Conservation (phyloP, 2,797 vertebrate species). For the Clarias laeviceps region DNA sequence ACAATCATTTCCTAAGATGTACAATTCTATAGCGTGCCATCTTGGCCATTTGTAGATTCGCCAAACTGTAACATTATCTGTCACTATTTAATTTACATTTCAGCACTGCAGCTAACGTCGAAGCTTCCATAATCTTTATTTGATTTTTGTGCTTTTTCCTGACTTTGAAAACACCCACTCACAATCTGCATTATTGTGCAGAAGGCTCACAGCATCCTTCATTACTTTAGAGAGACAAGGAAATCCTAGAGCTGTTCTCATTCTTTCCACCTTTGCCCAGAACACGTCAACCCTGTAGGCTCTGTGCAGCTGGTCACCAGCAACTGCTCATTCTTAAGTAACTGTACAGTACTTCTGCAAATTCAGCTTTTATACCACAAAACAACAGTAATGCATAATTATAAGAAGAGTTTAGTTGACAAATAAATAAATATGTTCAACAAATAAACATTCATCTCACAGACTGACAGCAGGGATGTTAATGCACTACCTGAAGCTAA, state of each 20-base stretch:
- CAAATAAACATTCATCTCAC: background rate
- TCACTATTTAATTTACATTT: background rate
- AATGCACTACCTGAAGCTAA: background rate
- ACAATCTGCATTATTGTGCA: conserved; percentile 9
- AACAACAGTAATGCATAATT: background rate
- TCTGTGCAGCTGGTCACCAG: background rate
- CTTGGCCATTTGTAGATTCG: background rate
- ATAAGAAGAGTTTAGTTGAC: background rate
- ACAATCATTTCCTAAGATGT: background rate
- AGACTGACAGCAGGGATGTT: background rate
- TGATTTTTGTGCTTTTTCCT: background rate
- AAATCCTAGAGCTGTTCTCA: conserved; percentile 13
- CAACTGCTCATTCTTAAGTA: background rate
- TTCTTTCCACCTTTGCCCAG: conserved; percentile 32
- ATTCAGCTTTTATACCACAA: background rate
- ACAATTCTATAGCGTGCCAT: background rate
- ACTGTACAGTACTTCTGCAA: background rate
- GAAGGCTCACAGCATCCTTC: background rate
- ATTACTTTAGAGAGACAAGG: background rate
- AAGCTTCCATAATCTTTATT: background rate
- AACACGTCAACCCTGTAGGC: background rate
- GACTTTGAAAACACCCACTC: conserved; percentile 3
- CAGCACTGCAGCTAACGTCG: background rate
- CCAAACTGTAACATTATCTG: background rate
- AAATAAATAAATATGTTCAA: background rate